Conservation (phyloP, 2,888 invertebrate species). For the Alloscopus bannaensis region DNA sequence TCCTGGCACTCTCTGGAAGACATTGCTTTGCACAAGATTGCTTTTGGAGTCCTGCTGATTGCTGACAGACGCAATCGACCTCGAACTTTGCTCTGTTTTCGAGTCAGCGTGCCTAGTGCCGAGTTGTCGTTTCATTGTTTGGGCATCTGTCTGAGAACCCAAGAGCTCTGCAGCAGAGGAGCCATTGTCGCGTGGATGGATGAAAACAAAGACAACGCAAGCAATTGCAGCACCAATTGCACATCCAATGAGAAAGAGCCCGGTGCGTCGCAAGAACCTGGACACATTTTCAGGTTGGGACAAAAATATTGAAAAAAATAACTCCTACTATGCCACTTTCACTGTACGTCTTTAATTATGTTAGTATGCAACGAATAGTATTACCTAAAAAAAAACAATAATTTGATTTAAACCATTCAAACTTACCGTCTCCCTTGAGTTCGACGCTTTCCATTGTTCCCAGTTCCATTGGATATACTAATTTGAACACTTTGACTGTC, state of each 20-base stretch:
- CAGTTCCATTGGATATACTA: conserved; percentile 51
- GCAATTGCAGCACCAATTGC: conserved; percentile 56
- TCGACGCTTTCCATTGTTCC: conserved; percentile 20
- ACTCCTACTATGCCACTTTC: no score
- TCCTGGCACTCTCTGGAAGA: conserved; percentile 54
- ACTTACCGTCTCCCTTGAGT: conserved; percentile 40
- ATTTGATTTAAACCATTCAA: neutral
- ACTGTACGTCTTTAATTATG: no score
- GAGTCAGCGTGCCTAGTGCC: conserved; percentile 21
- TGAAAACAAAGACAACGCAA: conserved; percentile 52
- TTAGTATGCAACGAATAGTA: neutral
- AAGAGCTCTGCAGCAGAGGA: conserved; percentile 38
- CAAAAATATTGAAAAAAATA: neutral
- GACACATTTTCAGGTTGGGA: neutral
- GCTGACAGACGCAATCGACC: conserved; percentile 54
- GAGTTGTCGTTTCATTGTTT: conserved; percentile 34
- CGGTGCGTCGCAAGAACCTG: conserved; percentile 53
- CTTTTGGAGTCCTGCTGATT: conserved; percentile 40
- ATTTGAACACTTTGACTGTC: conserved; percentile 64
- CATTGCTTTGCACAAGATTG: conserved; percentile 44
- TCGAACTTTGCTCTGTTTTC: conserved; percentile 26
- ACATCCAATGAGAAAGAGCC: conserved; percentile 48
- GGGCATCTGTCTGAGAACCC: conserved; percentile 52
- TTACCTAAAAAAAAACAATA: neutral
- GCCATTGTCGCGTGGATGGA: conserved; percentile 50